Base-by-base conservation (phyloP, 2,113 vertebrate species). In the Collichthys lucidus region DNA sequence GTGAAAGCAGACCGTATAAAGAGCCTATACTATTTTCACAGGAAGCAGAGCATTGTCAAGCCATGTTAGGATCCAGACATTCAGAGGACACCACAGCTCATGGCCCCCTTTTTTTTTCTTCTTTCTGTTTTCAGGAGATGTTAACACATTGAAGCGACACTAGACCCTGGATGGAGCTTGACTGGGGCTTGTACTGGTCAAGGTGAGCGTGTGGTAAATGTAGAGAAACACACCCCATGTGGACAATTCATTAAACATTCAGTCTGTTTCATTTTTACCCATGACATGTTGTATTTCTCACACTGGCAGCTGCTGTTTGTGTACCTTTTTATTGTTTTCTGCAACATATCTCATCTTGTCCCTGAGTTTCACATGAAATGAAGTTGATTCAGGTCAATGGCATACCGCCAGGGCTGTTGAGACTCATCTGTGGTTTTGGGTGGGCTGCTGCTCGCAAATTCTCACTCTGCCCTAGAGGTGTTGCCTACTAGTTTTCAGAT, bases 121-220 rank as follows among this genome's bases (percentile, higher is more conserved):
- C 53, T 35, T 74, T 83, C 29, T 89, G 62, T 55, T 90, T 90
- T 52, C 77, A 92, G 91, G 87, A 85, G 73, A 87, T 88, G 91
- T 79, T 80, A 22, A 88, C 68, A 86, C 80, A 69, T 63, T 93
- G 82, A 93, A 74, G 77, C n/a, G 6, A 44, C 64, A 72, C 49
- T 57, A 44, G 53, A 70, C 74, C 83, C 83, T 90, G 86, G 71
- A 91, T 92, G 90, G 88, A 91, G 83, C 89, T 91, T 73, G 65
- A 88, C 80, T 85, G 78, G 89, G 73, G 74, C 67, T 91, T 90
- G 72, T 89, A 24, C 85, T 84, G 86, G 81, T 80, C 89, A 82
- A 93, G 92, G 93, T 94, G 82, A 91, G 89, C 56, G 26, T 35
- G 22, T 56, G 47, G 53, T 52, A 7, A 17, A 66, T n/a, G 16